Evolutionary conservation across 1,140 invertebrate genomes (phyloP), one percentile per base, ranked within the genome.

Genomic region (Pogonus chalceus): DNA sequence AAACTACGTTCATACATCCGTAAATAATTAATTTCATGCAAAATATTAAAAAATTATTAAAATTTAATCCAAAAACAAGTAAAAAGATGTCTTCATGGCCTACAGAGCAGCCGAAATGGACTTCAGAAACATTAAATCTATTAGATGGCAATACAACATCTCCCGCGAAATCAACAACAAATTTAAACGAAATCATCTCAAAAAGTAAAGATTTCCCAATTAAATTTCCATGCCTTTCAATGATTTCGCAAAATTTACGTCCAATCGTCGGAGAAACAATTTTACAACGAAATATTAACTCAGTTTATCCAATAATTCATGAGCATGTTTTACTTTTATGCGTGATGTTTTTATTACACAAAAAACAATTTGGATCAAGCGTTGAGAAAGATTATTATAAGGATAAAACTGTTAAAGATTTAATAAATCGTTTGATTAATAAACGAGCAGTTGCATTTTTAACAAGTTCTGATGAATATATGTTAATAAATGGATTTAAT

Each of bases 391-490:
- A 66, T 0, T 58, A 79, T 16, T 81, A 79, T 58, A 72, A 72
- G 61, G 66, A 78, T 20, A 76, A 81, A 74, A 67, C 67, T 1
- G 65, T 82, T 16, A 60, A 75, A 2, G 68, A 78, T 20, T 72
- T 80, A 2, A 72, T 79, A 20, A 73, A 80, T 53, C 69, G 79
- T 20, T 63, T 82, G 23, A 56, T 82, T 22, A 72, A 72, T 20
- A 81, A 80, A 52, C 62, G 79, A 18, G 77, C 79, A 0, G 65
- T 79, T 0, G 63, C 67, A 1, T 82, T 82, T 55, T 70, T 76
- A 56, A 72, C 71, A 0, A 43, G 63, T 0, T 51, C 65, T 2
- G 80, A 82, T 63, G 63, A 61, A 22, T 81, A 76, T 60, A 64
- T 70, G 26, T 60, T 82, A 7, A 55, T 79, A 0, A 68, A 73